A percentile compares a stretch with the other conserved stretches of the same genome.
Evolutionary conservation across 2,113 vertebrate genomes (phyloP).

Genomic region (Eonycteris spelaea): DNA sequence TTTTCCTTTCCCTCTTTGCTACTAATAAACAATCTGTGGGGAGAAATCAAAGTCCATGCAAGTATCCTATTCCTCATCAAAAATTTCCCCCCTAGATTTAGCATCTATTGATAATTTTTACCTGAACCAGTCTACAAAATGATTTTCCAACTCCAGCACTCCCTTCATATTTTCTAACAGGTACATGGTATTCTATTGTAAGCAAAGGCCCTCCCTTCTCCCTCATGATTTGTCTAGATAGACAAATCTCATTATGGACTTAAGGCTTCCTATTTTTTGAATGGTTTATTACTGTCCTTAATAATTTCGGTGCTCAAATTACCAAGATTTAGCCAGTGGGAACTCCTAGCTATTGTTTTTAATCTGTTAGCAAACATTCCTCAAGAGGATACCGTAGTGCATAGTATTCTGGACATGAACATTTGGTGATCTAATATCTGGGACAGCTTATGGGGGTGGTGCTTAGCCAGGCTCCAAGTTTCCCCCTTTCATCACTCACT

Average conservation of each 20-base stretch:
- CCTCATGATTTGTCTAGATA: neutral
- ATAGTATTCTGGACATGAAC: neutral
- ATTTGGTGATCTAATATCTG: neutral
- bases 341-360: constrained; percentile 8
- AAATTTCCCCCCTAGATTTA: neutral
- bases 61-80: neutral
- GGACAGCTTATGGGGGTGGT: neutral
- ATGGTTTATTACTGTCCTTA: neutral
- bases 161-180: neutral
- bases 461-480: neutral
- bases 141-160: neutral
- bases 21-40: constrained; percentile 22
- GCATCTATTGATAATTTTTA: constrained; percentile 10
- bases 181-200: neutral
- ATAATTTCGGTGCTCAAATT: neutral
- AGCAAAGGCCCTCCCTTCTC: neutral
- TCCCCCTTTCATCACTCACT: neutral
- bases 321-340: neutral
- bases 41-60: constrained; percentile 12
- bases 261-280: neutral
- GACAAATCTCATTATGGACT: neutral
- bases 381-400: neutral
- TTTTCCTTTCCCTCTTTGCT: neutral
- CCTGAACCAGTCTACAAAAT: neutral
- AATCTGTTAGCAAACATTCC: neutral